Evolutionary conservation across 1,140 invertebrate genomes (phyloP), one percentile per base, ranked within the genome.

Genomic region (Sycophaga agraensis): DNA sequence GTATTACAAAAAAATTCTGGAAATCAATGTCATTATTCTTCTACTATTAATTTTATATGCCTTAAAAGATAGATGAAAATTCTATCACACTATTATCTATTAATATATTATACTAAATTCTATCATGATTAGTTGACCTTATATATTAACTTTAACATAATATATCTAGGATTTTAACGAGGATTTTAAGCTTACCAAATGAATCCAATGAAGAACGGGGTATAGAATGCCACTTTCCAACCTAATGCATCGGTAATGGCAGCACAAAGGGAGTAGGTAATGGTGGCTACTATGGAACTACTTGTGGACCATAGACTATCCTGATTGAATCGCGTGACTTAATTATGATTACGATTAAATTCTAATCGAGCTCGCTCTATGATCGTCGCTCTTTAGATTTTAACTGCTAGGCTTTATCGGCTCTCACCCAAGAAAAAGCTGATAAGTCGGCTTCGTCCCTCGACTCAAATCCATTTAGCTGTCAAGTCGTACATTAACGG

Each of bases 401-500:
- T 16, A 19, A 26, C 46, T 16, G 26, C 11, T 19, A 17, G 16
- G 6, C n/a, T 21, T 4, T 55, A 0, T 35, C 19, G 53, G 46
- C 49, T 59, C 39, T 84, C 83, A 83, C 88, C 89, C 69, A 89
- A 75, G 73, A 89, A 91, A 19, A 89, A 82, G 28, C 87, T 88
- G 2, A 87, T 83, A 63, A 91, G 87, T 79, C 85, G 87, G 70
- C 89, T 91, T 46, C 91, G 84, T 73, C 94, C 92, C 56, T 87
- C 84, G 0, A 88, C 87, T 4, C 91, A 91, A 51, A 92, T 89
- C 93, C 93, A 96, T 70, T 88, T 87, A 0, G 90, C 88, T 14
- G 91, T 87, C 76, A 94, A 83, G 42, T 88, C 83, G 78, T 94
- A 91, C 82, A 91, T 91, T 2, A 90, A 85, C 8, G 93, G 93